Conservation (phyloP, 2,113 vertebrate species). For the Tachysurus fulvidraco region DNA sequence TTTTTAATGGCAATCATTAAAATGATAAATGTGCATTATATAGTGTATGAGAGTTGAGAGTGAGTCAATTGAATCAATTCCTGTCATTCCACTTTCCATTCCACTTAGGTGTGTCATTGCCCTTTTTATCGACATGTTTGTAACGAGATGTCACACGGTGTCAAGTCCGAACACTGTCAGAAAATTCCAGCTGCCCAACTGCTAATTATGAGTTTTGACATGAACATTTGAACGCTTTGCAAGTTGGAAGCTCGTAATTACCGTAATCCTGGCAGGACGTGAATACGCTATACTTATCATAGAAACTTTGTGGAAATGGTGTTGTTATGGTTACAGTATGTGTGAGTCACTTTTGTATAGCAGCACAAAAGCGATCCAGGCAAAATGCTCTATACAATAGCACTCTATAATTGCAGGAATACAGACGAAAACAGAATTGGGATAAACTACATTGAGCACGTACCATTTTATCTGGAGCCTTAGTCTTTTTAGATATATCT, state of each 20-base stretch:
- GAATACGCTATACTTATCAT: neutral
- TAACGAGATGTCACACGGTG: neutral
- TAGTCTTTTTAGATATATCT: neutral
- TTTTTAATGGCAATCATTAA: neutral
- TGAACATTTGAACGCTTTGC: neutral
- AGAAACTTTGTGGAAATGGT: neutral
- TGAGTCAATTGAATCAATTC: neutral
- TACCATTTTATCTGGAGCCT: neutral
- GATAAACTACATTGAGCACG: neutral
- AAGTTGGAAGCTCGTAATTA: conserved; percentile 11
- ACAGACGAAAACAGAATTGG: neutral
- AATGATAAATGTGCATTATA: neutral
- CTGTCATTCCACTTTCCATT: neutral
- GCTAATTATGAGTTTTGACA: conserved; percentile 1
- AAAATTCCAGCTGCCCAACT: neutral
- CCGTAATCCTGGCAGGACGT: neutral
- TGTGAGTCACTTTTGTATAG: neutral
- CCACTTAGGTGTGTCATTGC: neutral
- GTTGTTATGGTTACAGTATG: conserved; percentile 6
- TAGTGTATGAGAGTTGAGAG: neutral
- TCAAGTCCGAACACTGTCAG: conserved; percentile 7
- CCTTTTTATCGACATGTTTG: neutral
- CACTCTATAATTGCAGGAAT: neutral
- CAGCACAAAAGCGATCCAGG: neutral
- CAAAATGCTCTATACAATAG: neutral